phyloP scores from a whole-genome alignment of 2,113 vertebrate species.

The Canis aureus region DNA sequence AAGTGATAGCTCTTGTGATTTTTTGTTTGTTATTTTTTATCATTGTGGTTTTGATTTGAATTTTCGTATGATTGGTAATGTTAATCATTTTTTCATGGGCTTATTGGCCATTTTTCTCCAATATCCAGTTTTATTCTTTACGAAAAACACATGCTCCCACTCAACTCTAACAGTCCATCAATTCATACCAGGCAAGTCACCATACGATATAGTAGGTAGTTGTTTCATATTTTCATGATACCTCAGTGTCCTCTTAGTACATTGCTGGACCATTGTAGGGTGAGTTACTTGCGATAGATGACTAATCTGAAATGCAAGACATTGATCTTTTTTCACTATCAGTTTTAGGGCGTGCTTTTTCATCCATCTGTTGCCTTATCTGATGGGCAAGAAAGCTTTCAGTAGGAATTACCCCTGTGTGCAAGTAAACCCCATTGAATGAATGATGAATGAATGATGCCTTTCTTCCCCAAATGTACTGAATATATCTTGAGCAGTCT shows the following conservation, averaged over 20 bases:
- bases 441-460: neutral
- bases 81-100: neutral
- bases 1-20: neutral
- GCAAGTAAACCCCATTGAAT: neutral
- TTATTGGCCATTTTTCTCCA: neutral
- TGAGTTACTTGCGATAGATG: neutral
- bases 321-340: neutral
- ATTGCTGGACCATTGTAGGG: neutral
- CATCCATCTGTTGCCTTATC: neutral
- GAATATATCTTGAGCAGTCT: neutral
- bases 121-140: constrained; percentile 17
- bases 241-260: neutral
- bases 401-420: neutral
- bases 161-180: neutral
- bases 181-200: neutral
- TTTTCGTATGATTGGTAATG: neutral
- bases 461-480: neutral
- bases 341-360: neutral
- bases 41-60: constrained; percentile 38
- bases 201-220: neutral
- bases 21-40: neutral
- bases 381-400: neutral
- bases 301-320: neutral
- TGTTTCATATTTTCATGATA: neutral
- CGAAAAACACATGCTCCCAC: neutral